Base-by-base conservation (phyloP, 2,888 invertebrate genomes). In the Biston betularia region DNA sequence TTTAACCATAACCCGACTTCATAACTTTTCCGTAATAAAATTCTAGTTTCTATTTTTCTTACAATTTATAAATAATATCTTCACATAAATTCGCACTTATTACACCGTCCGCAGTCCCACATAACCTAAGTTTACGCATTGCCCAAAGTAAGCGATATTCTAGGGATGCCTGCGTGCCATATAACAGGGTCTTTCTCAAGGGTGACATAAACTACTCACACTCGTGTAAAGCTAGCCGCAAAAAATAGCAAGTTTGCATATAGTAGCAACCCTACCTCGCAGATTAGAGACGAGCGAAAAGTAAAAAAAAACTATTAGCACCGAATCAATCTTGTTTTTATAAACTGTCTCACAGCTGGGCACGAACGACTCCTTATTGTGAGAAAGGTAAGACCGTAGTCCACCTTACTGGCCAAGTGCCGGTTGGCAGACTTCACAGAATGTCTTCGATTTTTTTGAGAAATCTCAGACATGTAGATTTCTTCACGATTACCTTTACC, bases 221-320 rank as follows among this genome's bases (percentile, higher is more conserved):
- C 64, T 52, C 65, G 58, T 70, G 66, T 70, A 65, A 67, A 70
- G 65, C 68, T 60, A 56, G 42, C 63, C 60, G 70, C 69, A 71
- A 73, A 74, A n/a, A 73, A 73, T 75, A 70, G 75, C 68, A 57
- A 69, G 68, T 75, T 74, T 72, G 74, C 73, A 74, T 74, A 72
- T 70, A 65, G 50, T 63, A 66, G 65, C 14, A 46, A 48, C n/a
- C 48, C 50, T 55, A 52, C 46, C 50, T 24, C n/a, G 14, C 33
- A 55, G n/a, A 42, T 9, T 61, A 62, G 58, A 35, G 54, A 54
- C 42, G 57, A 24, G 24, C 24, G 24, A 24, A 24, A 24, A 24
- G n/a, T n/a, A n/a, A n/a, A n/a, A n/a, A n/a, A n/a, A n/a, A n/a
- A n/a, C n/a, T n/a, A n/a, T n/a, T n/a, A n/a, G n/a, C n/a, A n/a